phyloP scores from a whole-genome alignment of 2,113 vertebrate species.

The Brevimyrus niger region DNA sequence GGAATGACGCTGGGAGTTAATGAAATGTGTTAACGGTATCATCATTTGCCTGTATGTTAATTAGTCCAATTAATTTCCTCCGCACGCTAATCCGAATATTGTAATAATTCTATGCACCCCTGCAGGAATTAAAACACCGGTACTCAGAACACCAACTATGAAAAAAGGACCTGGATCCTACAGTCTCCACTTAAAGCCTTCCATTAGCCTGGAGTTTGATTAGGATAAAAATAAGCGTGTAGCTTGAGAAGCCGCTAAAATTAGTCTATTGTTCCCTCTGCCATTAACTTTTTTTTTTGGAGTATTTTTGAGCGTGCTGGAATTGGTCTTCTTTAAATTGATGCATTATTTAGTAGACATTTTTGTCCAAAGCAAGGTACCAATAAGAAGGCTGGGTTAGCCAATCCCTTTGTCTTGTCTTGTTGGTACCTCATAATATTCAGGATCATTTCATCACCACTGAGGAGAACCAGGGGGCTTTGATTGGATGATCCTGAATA shows the following conservation, averaged over 20 bases:
- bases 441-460: not conserved
- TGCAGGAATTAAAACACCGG: constrained; percentile 57
- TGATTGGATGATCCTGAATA: not conserved
- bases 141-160: constrained; percentile 33
- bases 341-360: not conserved
- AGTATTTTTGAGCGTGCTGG: not conserved
- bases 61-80: constrained; percentile 74
- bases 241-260: not conserved
- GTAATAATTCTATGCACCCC: constrained; percentile 65
- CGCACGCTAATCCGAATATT: constrained; percentile 71
- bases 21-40: constrained; percentile 79
- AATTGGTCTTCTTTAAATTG: not conserved
- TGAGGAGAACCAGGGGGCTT: not conserved
- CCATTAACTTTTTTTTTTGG: not conserved
- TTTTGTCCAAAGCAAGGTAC: not conserved
- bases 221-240: not conserved
- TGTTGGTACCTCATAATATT: not conserved
- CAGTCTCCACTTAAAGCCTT: constrained; percentile 18
- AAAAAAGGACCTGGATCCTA: constrained; percentile 38
- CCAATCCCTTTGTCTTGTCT: not conserved
- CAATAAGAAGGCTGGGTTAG: not conserved
- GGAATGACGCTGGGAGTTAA: constrained; percentile 76
- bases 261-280: not conserved
- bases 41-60: constrained; percentile 76
- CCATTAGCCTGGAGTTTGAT: not conserved